Evolutionary conservation across 2,888 invertebrate genomes (phyloP), one percentile per base, ranked within the genome.

Genomic region (Peribatodes rhomboidaria): DNA sequence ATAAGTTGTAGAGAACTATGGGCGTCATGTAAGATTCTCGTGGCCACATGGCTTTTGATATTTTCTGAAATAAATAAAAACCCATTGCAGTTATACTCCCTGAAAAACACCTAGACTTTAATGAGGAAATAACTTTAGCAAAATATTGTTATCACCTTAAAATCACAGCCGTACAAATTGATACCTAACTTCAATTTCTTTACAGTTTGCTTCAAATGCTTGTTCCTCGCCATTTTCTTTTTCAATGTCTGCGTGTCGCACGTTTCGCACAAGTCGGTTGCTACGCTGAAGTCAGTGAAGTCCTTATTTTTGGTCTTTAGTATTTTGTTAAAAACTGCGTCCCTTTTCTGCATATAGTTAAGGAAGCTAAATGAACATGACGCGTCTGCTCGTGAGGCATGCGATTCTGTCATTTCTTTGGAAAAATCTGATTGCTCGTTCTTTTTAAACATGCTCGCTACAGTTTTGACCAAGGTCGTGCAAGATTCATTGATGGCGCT

Each of bases 131-230:
- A 18, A 14, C 16, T 31, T 1, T 9, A 6, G 27, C 9, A 47
- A 49, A 1, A 33, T 16, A 6, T 27, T 18, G 8, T 13, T 11
- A 49, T 33, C 18, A 91, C 93, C 88, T 90, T 90, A 70, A 93
- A 93, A 78, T 93, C 85, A 62, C 93, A 93, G 9, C 93, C 93
- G 61, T 89, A 93, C 52, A 91, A 72, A 65, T 92, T 88, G 35
- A 93, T 88, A n/a, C 92, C 93, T 27, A 86, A 65, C 74, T 92
- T 93, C 3, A 93, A 81, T 71, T 88, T 91, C 52, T 85, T 86
- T 1, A 93, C 74, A 7, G 89, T 90, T 58, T 77, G 71, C 67
- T 83, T 87, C 31, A 92, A 76, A 41, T 82, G 72, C 11, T 79
- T 76, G 61, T 92, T 82, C 18, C 80, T 79, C 13, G 61, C 65